Percentiles rank a stretch among this genome's conserved stretches.
Evolutionary conservation across 2,888 invertebrate species (phyloP).

Genomic region (Drosophila atroscutellata): DNA sequence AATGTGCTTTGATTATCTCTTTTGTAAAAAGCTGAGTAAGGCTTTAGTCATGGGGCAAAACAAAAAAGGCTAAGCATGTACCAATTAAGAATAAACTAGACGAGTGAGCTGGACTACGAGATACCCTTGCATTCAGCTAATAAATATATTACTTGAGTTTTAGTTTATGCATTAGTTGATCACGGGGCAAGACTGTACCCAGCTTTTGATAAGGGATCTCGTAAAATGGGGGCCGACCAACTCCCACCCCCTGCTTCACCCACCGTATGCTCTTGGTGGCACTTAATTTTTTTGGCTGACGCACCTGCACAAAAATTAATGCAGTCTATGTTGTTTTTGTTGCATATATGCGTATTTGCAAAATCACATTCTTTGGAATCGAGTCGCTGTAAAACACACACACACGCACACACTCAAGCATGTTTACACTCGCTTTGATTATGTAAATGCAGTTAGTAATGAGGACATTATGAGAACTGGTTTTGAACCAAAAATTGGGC

Average conservation of each 20-base stretch:
- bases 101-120: not conserved
- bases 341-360: not conserved
- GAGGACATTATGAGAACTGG: not conserved
- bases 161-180: not conserved
- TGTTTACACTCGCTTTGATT: not conserved
- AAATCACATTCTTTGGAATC: not conserved
- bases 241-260: too few species aligned
- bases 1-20: not conserved
- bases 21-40: slow-evolving; percentile 20
- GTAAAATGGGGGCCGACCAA: too few species aligned
- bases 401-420: not conserved
- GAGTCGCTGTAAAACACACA: not conserved
- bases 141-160: not conserved
- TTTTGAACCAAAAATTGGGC: not conserved
- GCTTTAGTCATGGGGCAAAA: not conserved
- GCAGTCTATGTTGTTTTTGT: not conserved
- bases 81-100: not conserved
- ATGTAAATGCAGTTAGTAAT: not conserved
- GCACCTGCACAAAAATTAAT: not conserved
- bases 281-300: too few species aligned
- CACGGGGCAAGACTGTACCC: too few species aligned
- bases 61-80: not conserved
- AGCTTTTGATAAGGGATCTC: too few species aligned
- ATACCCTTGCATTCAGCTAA: not conserved
- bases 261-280: too few species aligned